These are phyloP conservation scores for Asarcornis scutulata DNA, from an alignment of 2,113 vertebrate genomes.

Conservation along the genomic window DNA sequence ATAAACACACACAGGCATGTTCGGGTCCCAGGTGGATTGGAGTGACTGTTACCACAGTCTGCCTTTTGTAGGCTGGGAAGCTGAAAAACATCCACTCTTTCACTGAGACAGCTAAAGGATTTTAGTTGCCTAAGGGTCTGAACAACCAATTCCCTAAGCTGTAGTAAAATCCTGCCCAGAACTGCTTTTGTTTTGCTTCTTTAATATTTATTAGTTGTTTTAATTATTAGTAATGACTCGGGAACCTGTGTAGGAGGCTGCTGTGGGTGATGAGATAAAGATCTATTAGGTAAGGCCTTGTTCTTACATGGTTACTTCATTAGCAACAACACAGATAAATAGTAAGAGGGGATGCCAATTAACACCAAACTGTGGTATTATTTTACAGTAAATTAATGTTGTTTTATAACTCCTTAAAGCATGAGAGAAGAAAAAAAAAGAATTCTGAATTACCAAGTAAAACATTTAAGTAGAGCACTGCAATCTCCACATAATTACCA, in stretches of 20 bases:
- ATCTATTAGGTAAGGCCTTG: neutral
- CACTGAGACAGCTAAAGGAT: neutral
- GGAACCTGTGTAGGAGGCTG: neutral
- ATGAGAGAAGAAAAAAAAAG: neutral
- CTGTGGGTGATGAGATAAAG: neutral
- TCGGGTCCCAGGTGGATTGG: neutral
- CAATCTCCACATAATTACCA: neutral
- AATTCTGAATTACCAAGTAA: neutral
- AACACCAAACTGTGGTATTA: neutral
- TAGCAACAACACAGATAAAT: neutral
- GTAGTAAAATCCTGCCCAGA: neutral
- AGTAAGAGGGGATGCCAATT: neutral
- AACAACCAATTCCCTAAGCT: accelerated
- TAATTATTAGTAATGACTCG: neutral
- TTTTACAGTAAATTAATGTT: neutral
- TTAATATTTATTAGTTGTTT: neutral
- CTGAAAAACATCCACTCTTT: neutral
- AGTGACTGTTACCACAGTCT: neutral
- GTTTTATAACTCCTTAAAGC: neutral
- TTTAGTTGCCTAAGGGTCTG: neutral
- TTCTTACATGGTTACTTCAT: neutral
- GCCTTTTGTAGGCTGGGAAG: neutral
- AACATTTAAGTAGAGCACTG: neutral
- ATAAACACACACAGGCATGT: accelerated
- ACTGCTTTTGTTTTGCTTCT: neutral